Evolutionary conservation across 2,113 vertebrate genomes (phyloP).

Genomic region (Paraplagusia blochii): DNA sequence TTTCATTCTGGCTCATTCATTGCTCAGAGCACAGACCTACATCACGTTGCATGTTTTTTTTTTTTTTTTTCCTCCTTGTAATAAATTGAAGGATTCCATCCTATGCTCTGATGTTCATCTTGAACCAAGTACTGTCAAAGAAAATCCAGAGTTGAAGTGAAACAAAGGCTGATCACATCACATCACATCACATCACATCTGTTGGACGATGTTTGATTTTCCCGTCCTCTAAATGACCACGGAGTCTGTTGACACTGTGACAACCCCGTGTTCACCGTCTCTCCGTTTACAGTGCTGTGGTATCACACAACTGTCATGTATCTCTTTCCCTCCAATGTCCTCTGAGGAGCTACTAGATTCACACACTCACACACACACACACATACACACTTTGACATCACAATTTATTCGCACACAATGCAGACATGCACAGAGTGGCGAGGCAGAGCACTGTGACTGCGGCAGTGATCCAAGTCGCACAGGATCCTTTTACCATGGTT

Average conservation of each 20-base stretch:
- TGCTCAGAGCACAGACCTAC: constrained; percentile 24
- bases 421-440: constrained; percentile 22
- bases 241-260: constrained; percentile 9
- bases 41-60: constrained; percentile 43
- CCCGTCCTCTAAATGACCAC: constrained; percentile 2
- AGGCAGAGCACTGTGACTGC: constrained; percentile 39
- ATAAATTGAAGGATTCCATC: constrained; percentile 32
- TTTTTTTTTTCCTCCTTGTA: constrained; percentile 10
- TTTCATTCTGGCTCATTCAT: constrained; percentile 36
- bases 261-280: neutral
- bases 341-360: no score
- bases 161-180: constrained; percentile 1
- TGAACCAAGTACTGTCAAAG: constrained; percentile 29
- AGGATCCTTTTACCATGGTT: constrained; percentile 48
- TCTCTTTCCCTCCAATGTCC: constrained; percentile 1
- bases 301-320: constrained; percentile 13
- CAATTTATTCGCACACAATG: constrained; percentile 4
- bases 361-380: neutral
- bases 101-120: constrained; percentile 5
- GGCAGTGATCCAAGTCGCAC: constrained; percentile 49
- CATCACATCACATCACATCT: constrained; percentile 12
- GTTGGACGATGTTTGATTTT: neutral
- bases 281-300: neutral
- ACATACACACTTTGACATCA: neutral
- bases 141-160: constrained; percentile 17